Conservation (phyloP, 2,797 vertebrate genomes). For the Mormyrops attenuatus region DNA sequence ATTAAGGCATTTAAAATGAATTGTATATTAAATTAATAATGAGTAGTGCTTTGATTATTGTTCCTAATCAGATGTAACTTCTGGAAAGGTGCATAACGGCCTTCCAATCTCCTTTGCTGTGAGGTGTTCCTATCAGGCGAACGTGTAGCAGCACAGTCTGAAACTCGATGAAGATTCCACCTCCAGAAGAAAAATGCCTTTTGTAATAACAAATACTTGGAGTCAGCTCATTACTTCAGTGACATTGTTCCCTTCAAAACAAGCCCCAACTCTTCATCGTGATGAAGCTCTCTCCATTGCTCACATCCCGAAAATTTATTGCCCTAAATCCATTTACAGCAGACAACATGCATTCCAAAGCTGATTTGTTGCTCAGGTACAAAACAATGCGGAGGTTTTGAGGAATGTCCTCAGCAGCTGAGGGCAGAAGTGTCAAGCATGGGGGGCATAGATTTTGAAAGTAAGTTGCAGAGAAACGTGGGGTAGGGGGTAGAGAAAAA, state of each 20-base stretch:
- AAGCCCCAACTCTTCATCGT: constrained; percentile 81
- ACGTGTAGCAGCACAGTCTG: constrained; percentile 68
- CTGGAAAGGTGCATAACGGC: not conserved
- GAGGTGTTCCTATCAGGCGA: constrained; percentile 49
- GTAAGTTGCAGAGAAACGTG: not conserved
- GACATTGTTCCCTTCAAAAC: constrained; percentile 72
- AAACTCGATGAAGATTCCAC: constrained; percentile 66
- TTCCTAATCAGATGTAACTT: constrained; percentile 22
- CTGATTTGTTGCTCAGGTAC: constrained; percentile 71
- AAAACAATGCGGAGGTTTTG: constrained; percentile 53
- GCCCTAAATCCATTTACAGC: constrained; percentile 69
- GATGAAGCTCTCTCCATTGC: constrained; percentile 68
- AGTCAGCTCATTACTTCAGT: constrained; percentile 55
- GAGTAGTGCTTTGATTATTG: not conserved
- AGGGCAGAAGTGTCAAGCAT: constrained; percentile 34
- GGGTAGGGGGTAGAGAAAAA: not conserved
- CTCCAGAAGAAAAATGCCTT: constrained; percentile 60
- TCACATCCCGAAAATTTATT: constrained; percentile 74
- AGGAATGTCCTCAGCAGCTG: constrained; percentile 49
- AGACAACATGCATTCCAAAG: constrained; percentile 75
- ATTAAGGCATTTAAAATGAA: not conserved
- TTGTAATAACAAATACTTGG: constrained; percentile 66
- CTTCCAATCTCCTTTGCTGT: constrained; percentile 52
- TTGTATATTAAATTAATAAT: not conserved
- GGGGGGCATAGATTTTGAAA: not conserved